Percentiles rank a stretch among this genome's conserved stretches.
These are phyloP conservation scores for Parnassius apollo DNA, from an alignment of 2,888 invertebrate genomes.

Conservation along the genomic window DNA sequence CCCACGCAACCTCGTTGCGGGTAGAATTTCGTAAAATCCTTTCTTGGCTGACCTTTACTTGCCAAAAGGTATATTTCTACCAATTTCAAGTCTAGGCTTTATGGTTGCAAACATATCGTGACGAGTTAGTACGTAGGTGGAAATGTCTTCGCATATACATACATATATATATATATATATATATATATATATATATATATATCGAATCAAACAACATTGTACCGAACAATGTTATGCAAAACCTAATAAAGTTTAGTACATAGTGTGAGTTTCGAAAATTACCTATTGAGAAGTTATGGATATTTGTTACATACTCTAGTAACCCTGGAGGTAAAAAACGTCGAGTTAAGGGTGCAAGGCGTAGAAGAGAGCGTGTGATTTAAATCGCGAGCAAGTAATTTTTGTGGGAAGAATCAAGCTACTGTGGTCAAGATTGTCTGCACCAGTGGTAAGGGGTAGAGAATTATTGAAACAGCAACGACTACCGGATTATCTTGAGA, in stretches of 20 bases:
- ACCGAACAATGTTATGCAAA: conserved; percentile 51
- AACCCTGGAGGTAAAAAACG: conserved; percentile 97
- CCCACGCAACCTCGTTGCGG: too few relatives aligned
- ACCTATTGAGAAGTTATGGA: conserved; percentile 94
- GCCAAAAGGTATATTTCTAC: too few relatives aligned
- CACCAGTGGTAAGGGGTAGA: conserved; percentile 90
- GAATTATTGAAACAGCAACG: conserved; percentile 87
- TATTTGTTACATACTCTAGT: conserved; percentile 96
- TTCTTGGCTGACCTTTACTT: too few relatives aligned
- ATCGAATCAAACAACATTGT: conserved; percentile 38
- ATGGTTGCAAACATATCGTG: too few relatives aligned
- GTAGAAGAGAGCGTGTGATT: conserved; percentile 87
- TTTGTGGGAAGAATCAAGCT: conserved; percentile 92
- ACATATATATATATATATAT: conserved; percentile 51
- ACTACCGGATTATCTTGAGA: conserved; percentile 87
- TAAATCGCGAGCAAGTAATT: conserved; percentile 92
- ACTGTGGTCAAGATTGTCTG: conserved; percentile 95
- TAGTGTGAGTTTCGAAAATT: conserved; percentile 66
- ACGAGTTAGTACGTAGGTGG: too few relatives aligned
- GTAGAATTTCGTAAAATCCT: too few relatives aligned
- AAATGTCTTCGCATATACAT: conserved; percentile 52
- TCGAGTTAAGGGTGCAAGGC: conserved; percentile 89
- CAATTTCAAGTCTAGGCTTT: too few relatives aligned
- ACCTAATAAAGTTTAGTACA: conserved; percentile 69
- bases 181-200: too few relatives aligned